phyloP scores from a whole-genome alignment of 2,797 vertebrate species.

The Paratrypauchen microcephalus region DNA sequence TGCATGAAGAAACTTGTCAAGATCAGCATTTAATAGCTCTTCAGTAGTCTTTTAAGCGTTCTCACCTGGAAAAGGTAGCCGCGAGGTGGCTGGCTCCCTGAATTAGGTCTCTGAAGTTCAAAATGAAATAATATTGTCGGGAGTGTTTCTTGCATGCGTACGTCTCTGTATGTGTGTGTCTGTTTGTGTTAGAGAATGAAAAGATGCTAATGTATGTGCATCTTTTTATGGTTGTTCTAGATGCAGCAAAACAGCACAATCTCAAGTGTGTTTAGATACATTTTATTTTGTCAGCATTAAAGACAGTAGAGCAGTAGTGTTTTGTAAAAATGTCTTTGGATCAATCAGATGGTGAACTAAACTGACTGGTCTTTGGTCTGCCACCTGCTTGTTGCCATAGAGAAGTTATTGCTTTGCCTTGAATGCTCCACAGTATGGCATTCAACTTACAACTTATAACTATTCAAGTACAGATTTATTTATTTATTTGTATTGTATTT shows the following conservation, averaged over 20 bases:
- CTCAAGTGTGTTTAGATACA: background rate
- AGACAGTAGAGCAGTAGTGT: background rate
- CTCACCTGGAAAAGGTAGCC: slow-evolving; percentile 76
- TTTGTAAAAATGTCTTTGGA: background rate
- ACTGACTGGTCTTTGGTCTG: too few species aligned
- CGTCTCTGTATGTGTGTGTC: slow-evolving; percentile 17
- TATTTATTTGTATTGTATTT: too few species aligned
- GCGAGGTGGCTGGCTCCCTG: slow-evolving; percentile 73
- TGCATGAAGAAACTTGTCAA: slow-evolving; percentile 78
- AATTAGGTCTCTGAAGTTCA: slow-evolving; percentile 79
- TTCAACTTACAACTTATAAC: too few species aligned
- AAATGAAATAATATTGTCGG: slow-evolving; percentile 63
- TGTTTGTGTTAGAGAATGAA: slow-evolving; percentile 46
- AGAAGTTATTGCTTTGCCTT: too few species aligned
- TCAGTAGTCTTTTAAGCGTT: slow-evolving; percentile 73
- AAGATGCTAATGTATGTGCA: slow-evolving; percentile 27
- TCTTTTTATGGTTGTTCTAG: slow-evolving; percentile 34
- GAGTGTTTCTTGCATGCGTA: slow-evolving; percentile 44
- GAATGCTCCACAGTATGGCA: too few species aligned
- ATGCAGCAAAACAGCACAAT: slow-evolving; percentile 12
- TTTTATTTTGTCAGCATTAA: slow-evolving; percentile 9
- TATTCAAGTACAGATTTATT: too few species aligned
- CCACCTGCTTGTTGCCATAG: too few species aligned
- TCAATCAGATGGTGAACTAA: too few species aligned
- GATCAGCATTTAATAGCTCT: slow-evolving; percentile 78